Base-by-base conservation (phyloP, 2,888 invertebrate species). In the Elegia similella region DNA sequence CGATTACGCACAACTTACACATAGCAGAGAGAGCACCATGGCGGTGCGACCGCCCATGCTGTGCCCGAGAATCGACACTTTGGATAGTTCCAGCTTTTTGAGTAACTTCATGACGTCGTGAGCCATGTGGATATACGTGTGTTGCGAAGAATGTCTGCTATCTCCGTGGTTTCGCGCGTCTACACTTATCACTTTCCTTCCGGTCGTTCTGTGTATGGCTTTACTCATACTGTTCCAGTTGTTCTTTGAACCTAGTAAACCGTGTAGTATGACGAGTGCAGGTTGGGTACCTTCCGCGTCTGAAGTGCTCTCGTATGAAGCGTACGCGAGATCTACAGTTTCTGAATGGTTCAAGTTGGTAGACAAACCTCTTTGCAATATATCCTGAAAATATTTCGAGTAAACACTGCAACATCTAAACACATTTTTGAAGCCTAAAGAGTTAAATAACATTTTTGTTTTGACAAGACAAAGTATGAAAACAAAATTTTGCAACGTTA, bases 161-260 rank as follows among this genome's bases (percentile, higher is more conserved):
- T 98, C 97, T 0, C 99, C 99, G 86, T 99, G 99, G 87, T 99
- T 99, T 72, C 99, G 93, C 1, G 96, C 95, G 88, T 99, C 99
- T 34, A 98, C 92, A 6, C 96, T 93, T 62, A 97, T 94, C 8
- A 98, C 96, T 91, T 94, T 95, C 68, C 95, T 93, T 13, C 93
- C 92, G 1, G 95, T 95, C 56, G 92, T 92, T 64, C 93, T 92
- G 69, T 95, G 94, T 55, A 97, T 92, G 0, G 93, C 93, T 82
- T 96, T 97, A 56, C 96, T 95, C 68, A 98, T 92, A 64, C 95
- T 95, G 70, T 96, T 95, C 98, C 98, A 99, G 83, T 99, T 99
- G 70, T 94, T 95, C 83, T 98, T 98, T 0, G 97, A 97, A 0
- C 99, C 99, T 72, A 99, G 94, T 42, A 99, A 86, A 0, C 98